These are phyloP conservation scores for Struthidea cinerea DNA, from an alignment of 2,113 vertebrate genomes.

Conservation along the genomic window DNA sequence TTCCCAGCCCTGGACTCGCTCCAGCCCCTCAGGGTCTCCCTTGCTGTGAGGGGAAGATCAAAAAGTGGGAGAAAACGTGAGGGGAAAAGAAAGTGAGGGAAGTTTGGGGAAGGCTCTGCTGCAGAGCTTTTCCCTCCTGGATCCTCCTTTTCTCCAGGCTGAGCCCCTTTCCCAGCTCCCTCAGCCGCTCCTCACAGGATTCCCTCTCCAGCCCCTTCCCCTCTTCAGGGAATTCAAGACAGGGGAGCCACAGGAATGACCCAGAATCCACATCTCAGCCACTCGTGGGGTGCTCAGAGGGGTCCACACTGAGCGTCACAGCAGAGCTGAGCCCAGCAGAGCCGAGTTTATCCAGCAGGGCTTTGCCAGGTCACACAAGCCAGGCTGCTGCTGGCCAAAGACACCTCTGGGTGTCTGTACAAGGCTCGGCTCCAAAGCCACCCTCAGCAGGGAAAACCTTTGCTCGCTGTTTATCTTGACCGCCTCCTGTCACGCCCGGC, in stretches of 20 bases:
- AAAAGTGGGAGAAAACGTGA: too few species aligned
- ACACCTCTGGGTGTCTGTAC: not conserved
- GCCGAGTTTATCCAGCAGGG: not conserved
- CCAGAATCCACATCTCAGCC: not conserved
- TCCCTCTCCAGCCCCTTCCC: not conserved
- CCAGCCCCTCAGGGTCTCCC: too few species aligned
- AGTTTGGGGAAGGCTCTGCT: too few species aligned
- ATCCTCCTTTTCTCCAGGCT: not conserved
- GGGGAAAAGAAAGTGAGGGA: too few species aligned
- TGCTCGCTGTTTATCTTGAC: not conserved
- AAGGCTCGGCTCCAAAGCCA: not conserved
- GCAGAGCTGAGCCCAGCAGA: not conserved
- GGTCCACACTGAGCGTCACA: fast-evolving
- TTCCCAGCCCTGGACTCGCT: too few species aligned
- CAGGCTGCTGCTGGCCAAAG: fast-evolving
- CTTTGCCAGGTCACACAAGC: not conserved
- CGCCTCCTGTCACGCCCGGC: fast-evolving
- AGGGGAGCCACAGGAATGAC: not conserved
- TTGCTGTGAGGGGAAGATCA: too few species aligned
- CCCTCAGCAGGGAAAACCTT: not conserved
- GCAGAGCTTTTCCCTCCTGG: too few species aligned
- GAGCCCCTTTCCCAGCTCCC: not conserved
- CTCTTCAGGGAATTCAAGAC: not conserved
- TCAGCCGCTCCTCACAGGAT: not conserved
- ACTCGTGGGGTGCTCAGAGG: not conserved